Percentiles rank a stretch among this genome's conserved stretches.
Evolutionary conservation across 2,113 vertebrate species (phyloP).

Genomic region (Regulus satrapa): DNA sequence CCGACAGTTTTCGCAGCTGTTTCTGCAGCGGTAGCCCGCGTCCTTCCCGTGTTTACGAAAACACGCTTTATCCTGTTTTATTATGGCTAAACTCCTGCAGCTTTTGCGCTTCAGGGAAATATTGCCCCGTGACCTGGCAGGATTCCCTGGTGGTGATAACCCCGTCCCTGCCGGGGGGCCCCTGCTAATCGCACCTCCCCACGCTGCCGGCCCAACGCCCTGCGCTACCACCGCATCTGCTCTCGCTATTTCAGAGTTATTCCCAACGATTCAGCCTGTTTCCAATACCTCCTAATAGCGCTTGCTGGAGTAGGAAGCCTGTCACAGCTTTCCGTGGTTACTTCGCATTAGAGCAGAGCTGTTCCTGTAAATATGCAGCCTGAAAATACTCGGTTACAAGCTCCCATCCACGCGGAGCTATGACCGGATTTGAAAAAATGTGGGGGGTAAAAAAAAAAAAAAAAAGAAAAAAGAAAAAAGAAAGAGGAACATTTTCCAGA

Average conservation of each 20-base stretch:
- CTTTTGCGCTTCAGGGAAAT: background rate
- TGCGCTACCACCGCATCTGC: background rate
- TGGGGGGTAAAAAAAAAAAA: too few species aligned
- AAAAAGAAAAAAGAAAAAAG: too few species aligned
- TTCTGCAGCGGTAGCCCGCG: fast-evolving
- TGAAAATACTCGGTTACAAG: background rate
- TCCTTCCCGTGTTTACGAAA: background rate
- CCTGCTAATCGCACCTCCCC: background rate
- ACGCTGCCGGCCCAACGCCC: background rate
- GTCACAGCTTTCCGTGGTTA: background rate
- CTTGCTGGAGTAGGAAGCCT: background rate
- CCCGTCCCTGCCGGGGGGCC: background rate
- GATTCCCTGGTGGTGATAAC: background rate
- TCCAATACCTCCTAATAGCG: background rate
- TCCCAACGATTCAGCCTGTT: background rate
- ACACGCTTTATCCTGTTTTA: background rate
- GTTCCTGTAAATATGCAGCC: background rate
- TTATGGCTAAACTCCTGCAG: slow-evolving; percentile 10
- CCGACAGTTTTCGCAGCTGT: background rate
- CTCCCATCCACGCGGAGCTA: background rate
- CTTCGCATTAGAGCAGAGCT: background rate
- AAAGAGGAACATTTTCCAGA: background rate
- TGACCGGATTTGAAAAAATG: background rate
- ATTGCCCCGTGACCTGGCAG: background rate
- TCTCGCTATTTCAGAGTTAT: background rate